phyloP scores from a whole-genome alignment of 1,140 invertebrate genomes.

The Varroa destructor region DNA sequence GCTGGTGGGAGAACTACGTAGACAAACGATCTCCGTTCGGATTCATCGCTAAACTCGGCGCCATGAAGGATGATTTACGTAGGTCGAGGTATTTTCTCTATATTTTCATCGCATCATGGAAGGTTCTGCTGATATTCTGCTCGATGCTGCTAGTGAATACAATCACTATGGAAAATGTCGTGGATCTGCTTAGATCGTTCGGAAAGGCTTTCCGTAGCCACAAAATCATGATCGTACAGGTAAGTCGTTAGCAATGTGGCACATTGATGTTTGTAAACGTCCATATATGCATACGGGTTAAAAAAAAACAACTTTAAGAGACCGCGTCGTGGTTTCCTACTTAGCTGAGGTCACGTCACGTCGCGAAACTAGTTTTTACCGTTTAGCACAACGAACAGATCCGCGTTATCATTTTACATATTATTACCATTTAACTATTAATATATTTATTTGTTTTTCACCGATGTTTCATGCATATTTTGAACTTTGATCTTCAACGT shows the following conservation, averaged over 20 bases:
- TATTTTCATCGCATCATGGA: slow-evolving; percentile 75
- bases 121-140: slow-evolving; percentile 63
- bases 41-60: slow-evolving; percentile 60
- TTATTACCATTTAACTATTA: no score
- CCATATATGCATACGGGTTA: no score
- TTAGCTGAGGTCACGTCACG: no score
- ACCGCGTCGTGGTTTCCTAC: no score
- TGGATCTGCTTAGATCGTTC: slow-evolving; percentile 61
- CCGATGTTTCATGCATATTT: no score
- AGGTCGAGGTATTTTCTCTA: slow-evolving; percentile 71
- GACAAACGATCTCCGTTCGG: slow-evolving; percentile 51
- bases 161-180: slow-evolving; percentile 58
- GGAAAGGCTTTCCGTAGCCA: slow-evolving; percentile 59
- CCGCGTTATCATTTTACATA: no score
- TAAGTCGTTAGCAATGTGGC: slow-evolving; percentile 36
- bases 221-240: slow-evolving; percentile 60
- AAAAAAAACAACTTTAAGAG: no score
- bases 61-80: slow-evolving; percentile 61
- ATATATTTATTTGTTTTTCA: no score
- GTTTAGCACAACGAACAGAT: no score
- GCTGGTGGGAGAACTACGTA: slow-evolving; percentile 96
- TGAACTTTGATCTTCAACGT: no score
- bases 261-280: no score
- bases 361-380: no score
- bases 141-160: slow-evolving; percentile 54